Evolutionary conservation across 2,797 vertebrate genomes (phyloP), one percentile per base, ranked within the genome.

Genomic region (Anguilla pacifica): DNA sequence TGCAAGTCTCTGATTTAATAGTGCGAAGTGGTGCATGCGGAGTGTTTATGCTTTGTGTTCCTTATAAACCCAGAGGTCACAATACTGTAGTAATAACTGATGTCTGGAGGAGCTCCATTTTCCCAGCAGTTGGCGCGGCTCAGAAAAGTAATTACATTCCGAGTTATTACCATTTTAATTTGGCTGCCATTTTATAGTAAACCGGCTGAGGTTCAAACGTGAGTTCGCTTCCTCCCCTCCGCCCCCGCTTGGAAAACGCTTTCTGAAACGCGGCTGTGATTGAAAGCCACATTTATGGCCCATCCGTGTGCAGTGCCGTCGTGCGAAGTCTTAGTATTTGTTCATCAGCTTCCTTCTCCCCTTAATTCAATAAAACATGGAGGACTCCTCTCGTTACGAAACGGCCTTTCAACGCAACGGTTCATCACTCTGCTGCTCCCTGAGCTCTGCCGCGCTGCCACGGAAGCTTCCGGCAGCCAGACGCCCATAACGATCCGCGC

Each of bases 71-170:
- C 86, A 2, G 25, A 81, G 86, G 86, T 87, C 49, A 61, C 82
- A 55, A 28, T 19, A 85, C 22, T 57, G 49, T 55, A 35, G 89
- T 53, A 90, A 89, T 92, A 90, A 90, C 87, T 87, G 88, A 86
- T 82, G 86, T 67, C 85, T 28, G 85, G 83, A 49, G 77, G 22
- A 86, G 83, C 72, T 85, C 59, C 53, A 64, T 90, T 89, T 89
- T 59, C 86, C 88, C 81, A 53, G 87, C 85, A 55, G 11, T 86
- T 49, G 17, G 39, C 79, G 85, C 70, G 57, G 67, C 74, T 89
- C 85, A 53, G 86, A 89, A 89, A 86, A 53, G 81, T 89, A 88
- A 91, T 91, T 82, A 77, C 87, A 84, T 89, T 87, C 84, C 55
- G 0, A 31, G 81, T 51, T 81, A 15, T 86, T 74, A 83, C 86